Conservation (phyloP, 2,797 vertebrate species). For the Acanthurus leucopareius region DNA sequence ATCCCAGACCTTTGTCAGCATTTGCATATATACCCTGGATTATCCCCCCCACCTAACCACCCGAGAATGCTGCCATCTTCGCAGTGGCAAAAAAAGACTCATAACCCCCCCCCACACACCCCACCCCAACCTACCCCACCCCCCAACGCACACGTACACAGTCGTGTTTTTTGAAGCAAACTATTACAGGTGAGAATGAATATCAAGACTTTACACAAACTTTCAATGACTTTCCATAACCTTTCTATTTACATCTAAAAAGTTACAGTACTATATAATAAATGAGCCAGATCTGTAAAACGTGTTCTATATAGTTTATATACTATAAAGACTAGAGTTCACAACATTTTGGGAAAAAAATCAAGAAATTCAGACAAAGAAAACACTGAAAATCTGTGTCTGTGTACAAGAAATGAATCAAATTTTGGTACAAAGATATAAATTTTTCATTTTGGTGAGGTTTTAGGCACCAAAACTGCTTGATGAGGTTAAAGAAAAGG, state of each 20-base stretch:
- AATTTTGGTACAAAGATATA: too few species aligned
- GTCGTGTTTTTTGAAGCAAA: constrained; percentile 11
- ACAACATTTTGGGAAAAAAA: too few species aligned
- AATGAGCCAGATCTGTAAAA: constrained; percentile 13
- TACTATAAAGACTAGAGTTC: too few species aligned
- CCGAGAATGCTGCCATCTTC: constrained; percentile 83
- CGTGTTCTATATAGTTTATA: too few species aligned
- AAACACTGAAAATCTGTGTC: too few species aligned
- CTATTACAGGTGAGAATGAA: constrained; percentile 9
- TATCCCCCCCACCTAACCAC: constrained; percentile 60
- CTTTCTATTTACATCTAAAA: constrained; percentile 13
- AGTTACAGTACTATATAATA: constrained; percentile 4
- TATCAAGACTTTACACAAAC: constrained; percentile 13
- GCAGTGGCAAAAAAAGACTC: constrained; percentile 81
- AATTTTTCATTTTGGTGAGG: too few species aligned
- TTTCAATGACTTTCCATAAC: constrained; percentile 8
- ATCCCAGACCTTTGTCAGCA: constrained; percentile 70
- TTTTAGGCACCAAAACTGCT: too few species aligned
- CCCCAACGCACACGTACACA: too few species aligned
- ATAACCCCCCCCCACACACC: neutral
- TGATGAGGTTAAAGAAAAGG: too few species aligned
- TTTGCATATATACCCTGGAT: constrained; percentile 68
- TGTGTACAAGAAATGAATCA: too few species aligned
- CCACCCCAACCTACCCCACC: constrained; percentile 35
- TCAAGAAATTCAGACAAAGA: too few species aligned